These are phyloP conservation scores for Mesaphorura yosii DNA, from an alignment of 1,140 invertebrate species.

Conservation along the genomic window DNA sequence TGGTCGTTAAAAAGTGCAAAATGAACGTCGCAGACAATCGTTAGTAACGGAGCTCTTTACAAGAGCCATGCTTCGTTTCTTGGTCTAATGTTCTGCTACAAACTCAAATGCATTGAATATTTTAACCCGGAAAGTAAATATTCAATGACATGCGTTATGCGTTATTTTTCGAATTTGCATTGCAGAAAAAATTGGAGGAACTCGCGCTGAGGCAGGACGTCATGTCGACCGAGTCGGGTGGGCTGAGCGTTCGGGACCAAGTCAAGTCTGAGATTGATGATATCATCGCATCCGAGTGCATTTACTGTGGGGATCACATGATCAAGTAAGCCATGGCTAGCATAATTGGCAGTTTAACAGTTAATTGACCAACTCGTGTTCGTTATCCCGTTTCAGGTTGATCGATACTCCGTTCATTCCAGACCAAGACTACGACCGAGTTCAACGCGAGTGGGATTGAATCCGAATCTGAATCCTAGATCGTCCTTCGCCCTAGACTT, in stretches of 20 bases:
- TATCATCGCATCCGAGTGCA: slow-evolving; percentile 77
- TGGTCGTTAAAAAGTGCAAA: no score
- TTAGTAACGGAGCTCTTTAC: no score
- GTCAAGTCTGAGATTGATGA: slow-evolving; percentile 74
- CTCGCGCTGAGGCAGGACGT: slow-evolving; percentile 43
- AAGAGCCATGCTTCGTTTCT: no score
- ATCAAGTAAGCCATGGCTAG: slow-evolving; percentile 52
- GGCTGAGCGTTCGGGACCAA: slow-evolving; percentile 52
- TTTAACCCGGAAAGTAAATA: no score
- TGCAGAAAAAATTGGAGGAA: slow-evolving; percentile 41
- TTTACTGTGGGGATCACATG: slow-evolving; percentile 86
- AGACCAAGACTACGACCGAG: slow-evolving; percentile 64
- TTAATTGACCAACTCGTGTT: slow-evolving; percentile 27
- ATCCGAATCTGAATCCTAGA: no score
- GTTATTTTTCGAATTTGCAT: slow-evolving; percentile 17
- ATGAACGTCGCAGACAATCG: no score
- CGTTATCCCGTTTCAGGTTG: slow-evolving; percentile 37
- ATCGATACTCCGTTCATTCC: slow-evolving; percentile 75
- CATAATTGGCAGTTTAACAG: slow-evolving; percentile 1
- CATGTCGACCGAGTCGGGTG: slow-evolving; percentile 44
- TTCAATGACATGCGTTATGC: no score
- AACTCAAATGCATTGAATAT: no score
- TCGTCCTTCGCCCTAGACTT: no score
- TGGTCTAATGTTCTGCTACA: no score
- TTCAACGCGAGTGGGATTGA: slow-evolving; percentile 71